These are phyloP conservation scores for Aplysia californica DNA, from an alignment of 1,140 invertebrate species.

Conservation along the genomic window DNA sequence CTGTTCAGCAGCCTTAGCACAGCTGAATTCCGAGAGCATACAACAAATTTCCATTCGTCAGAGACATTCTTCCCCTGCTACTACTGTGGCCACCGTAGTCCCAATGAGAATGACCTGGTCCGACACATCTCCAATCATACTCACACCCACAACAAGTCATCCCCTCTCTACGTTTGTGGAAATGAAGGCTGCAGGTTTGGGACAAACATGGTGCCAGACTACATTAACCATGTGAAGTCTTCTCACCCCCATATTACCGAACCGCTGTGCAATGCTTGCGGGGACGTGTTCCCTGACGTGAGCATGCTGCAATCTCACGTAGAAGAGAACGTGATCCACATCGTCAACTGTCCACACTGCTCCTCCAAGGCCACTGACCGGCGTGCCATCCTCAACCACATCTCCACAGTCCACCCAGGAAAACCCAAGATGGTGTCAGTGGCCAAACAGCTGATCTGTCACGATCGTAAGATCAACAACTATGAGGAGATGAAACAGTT, in stretches of 20 bases:
- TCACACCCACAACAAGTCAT: slow-evolving; percentile 42
- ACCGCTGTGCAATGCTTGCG: slow-evolving; percentile 44
- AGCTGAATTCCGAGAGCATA: slow-evolving; percentile 44
- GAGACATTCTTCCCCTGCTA: slow-evolving; percentile 44
- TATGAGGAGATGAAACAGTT: slow-evolving; percentile 24
- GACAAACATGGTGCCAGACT: slow-evolving; percentile 45
- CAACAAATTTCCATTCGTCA: slow-evolving; percentile 34
- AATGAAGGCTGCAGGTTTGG: slow-evolving; percentile 44
- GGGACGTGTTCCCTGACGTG: slow-evolving; percentile 31
- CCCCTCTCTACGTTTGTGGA: slow-evolving; percentile 45
- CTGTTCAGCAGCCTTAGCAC: slow-evolving; percentile 42
- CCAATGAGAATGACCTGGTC: slow-evolving; percentile 43
- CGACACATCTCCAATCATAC: slow-evolving; percentile 44
- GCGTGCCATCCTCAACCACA: slow-evolving; percentile 45
- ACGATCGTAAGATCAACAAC: slow-evolving; percentile 46
- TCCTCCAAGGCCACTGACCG: slow-evolving; percentile 46
- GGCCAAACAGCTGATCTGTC: slow-evolving; percentile 50
- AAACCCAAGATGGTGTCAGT: slow-evolving; percentile 56
- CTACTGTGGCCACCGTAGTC: slow-evolving; percentile 47
- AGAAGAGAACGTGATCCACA: slow-evolving; percentile 46
- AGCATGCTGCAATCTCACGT: slow-evolving; percentile 41
- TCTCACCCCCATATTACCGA: slow-evolving; percentile 35
- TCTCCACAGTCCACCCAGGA: slow-evolving; percentile 44
- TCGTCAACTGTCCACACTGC: slow-evolving; percentile 55
- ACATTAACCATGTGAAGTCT: slow-evolving; percentile 45